Evolutionary conservation across 2,888 invertebrate species (phyloP), one percentile per base, ranked within the genome.

Genomic region (Habrosyne pyritoides): DNA sequence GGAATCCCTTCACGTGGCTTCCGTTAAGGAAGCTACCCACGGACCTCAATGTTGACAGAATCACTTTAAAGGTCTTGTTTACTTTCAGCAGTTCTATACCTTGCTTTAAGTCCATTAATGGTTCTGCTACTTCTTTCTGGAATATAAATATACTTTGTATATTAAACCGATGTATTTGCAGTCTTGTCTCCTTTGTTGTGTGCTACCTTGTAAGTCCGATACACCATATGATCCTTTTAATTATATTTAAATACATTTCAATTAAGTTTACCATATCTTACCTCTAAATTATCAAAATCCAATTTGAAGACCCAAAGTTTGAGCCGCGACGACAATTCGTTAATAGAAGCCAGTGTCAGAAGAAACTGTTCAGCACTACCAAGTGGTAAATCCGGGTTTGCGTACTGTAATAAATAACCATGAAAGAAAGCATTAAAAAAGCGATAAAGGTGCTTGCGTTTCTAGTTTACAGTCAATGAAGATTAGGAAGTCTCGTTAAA

Each of bases 341-440:
- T 98, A 71, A 99, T 98, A 50, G 99, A 98, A 30, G 98, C 97
- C 66, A 99, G 92, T 21, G 98, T 99, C 47, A 99, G 93, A n/a
- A 99, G 95, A 86, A 99, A 99, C 88, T 99, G 99, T 87, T 99
- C 99, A 0, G 99, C 99, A 77, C 97, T 98, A 59, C 99, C 99
- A 61, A 98, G 88, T 10, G 98, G 98, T 69, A 97, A 89, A 80
- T 98, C 98, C 1, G 98, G 98, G 87, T 97, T 97, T 46, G 96
- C 95, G 75, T 97, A 96, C 93, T 93, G 73, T 48, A 87, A 86
- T 18, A 55, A 55, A 33, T 55, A 18, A n/a, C n/a, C n/a, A n/a
- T n/a, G n/a, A n/a, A n/a, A n/a, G n/a, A n/a, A n/a, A n/a, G n/a
- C n/a, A n/a, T n/a, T n/a, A n/a, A n/a, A n/a, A n/a, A n/a, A n/a